These are phyloP conservation scores for Pontoporia blainvillei DNA, from an alignment of 2,113 vertebrate genomes.

Conservation along the genomic window DNA sequence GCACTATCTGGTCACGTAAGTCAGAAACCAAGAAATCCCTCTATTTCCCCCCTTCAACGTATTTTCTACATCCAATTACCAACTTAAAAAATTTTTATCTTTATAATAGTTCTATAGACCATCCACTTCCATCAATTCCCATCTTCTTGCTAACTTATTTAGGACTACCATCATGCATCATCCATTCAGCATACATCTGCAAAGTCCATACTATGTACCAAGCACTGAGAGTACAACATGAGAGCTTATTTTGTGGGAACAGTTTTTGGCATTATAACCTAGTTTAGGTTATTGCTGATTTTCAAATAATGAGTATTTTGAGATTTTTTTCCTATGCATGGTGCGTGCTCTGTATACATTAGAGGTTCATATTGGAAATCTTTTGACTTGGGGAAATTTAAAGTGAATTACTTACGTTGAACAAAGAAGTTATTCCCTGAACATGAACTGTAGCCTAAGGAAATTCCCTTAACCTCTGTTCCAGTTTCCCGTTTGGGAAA, in stretches of 20 bases:
- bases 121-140: neutral
- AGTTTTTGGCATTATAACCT: neutral
- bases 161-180: neutral
- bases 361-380: neutral
- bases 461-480: conserved; percentile 15
- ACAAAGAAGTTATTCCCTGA: neutral
- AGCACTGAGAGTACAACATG: neutral
- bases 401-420: neutral
- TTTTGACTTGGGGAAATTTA: neutral
- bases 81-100: neutral
- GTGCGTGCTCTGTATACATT: neutral
- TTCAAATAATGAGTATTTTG: conserved; percentile 31
- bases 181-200: neutral
- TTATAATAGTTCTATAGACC: neutral
- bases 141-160: neutral
- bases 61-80: neutral
- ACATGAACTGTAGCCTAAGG: neutral
- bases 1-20: neutral
- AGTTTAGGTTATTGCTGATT: conserved; percentile 14
- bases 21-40: neutral
- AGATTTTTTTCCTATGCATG: neutral
- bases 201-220: neutral
- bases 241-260: neutral
- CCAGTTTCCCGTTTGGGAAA: conserved; percentile 15
- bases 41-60: neutral